Evolutionary conservation across 23 tunicate genomes (phyloP).

Genomic region (Trididemnum miniatum): DNA sequence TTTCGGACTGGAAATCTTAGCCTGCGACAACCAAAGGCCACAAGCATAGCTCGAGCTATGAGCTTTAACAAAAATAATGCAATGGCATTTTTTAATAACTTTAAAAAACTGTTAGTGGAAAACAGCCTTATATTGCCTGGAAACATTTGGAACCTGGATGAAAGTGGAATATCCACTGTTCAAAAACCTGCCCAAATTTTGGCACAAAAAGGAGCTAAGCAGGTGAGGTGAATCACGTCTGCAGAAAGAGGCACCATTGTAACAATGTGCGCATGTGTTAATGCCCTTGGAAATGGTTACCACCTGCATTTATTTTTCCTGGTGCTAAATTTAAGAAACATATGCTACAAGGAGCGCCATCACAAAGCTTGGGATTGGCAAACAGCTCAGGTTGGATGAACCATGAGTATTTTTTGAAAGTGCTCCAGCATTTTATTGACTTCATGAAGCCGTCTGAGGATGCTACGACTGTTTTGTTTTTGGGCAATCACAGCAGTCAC

Average conservation of each 20-base stretch:
- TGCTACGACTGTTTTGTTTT: neutral
- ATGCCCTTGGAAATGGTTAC: slow-evolving; percentile 29
- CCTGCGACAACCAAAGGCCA: too few relatives aligned
- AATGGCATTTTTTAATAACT: too few relatives aligned
- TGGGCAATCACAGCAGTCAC: slow-evolving; percentile 16
- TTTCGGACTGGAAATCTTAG: too few relatives aligned
- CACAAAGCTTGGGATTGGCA: slow-evolving; percentile 5
- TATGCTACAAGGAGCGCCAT: neutral
- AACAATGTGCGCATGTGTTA: slow-evolving; percentile 37
- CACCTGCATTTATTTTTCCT: slow-evolving; percentile 38
- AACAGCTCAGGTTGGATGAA: slow-evolving; percentile 39
- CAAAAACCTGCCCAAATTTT: slow-evolving; percentile 22
- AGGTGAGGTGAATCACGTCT: slow-evolving; percentile 36
- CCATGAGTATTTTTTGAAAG: slow-evolving; percentile 20
- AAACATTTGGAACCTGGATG: slow-evolving; percentile 35
- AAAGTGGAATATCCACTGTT: slow-evolving; percentile 42
- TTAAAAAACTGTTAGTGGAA: too few relatives aligned
- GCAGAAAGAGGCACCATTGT: slow-evolving; percentile 32
- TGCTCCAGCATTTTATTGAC: neutral
- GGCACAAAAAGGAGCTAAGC: slow-evolving; percentile 28
- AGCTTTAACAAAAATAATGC: too few relatives aligned
- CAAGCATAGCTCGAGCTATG: too few relatives aligned
- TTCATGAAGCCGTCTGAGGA: neutral
- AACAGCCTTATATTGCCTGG: too few relatives aligned
- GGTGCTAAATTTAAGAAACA: slow-evolving; percentile 12